These are phyloP conservation scores for Ophion slaviceki DNA, from an alignment of 2,888 invertebrate species.

Conservation along the genomic window DNA sequence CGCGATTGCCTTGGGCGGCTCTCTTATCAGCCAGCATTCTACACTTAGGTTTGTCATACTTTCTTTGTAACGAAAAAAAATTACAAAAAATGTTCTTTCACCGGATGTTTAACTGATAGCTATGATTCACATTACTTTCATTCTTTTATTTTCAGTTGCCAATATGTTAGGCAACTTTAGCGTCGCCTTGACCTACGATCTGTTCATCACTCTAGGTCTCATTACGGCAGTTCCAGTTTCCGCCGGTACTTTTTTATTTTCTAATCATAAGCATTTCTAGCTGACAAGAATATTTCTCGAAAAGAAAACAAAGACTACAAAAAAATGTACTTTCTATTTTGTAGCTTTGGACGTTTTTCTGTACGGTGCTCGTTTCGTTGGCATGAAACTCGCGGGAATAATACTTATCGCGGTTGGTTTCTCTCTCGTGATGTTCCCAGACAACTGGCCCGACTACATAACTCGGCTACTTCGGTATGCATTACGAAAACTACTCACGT, in stretches of 20 bases:
- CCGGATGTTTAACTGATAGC: neutral
- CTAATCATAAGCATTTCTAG: neutral
- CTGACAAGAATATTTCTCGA: neutral
- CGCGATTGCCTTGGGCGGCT: conserved; percentile 94
- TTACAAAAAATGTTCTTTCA: neutral
- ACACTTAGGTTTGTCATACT: conserved; percentile 87
- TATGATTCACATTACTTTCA: neutral
- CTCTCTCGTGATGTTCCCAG: conserved; percentile 96
- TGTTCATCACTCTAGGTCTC: conserved; percentile 96
- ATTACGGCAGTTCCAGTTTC: conserved; percentile 97
- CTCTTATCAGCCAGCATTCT: conserved; percentile 92
- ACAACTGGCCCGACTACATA: conserved; percentile 98
- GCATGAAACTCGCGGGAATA: conserved; percentile 98
- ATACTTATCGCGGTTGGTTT: conserved; percentile 95
- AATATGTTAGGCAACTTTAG: conserved; percentile 97
- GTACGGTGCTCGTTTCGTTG: conserved; percentile 94
- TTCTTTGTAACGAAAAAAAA: conserved; percentile 1
- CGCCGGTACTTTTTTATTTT: conserved; percentile 88
- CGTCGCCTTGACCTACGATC: conserved; percentile 95
- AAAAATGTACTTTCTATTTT: neutral
- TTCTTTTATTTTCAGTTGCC: conserved; percentile 88
- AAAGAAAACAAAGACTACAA: neutral
- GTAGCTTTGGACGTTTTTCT: conserved; percentile 93
- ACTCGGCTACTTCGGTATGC: conserved; percentile 93
- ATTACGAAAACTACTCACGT: conserved; percentile 71